Evolutionary conservation across 2,888 invertebrate species (phyloP).

Genomic region (Resseliella maxima): DNA sequence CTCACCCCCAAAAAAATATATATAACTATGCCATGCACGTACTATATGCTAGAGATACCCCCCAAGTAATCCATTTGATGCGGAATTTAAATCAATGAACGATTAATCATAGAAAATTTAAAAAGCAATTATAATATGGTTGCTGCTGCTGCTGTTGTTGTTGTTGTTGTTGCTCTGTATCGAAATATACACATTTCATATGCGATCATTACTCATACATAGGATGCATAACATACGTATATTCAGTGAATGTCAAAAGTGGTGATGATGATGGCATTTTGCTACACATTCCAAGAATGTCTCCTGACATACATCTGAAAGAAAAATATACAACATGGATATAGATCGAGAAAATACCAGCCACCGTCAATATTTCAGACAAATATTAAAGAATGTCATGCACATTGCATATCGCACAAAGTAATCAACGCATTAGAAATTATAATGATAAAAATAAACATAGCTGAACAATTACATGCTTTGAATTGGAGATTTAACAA

Average conservation of each 20-base stretch:
- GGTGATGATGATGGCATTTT: not conserved
- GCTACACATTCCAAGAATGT: not conserved
- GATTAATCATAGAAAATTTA: conserved; percentile 33
- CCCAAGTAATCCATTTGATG: not conserved
- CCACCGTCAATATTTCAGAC: no score
- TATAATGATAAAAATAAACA: not conserved
- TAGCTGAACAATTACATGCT: no score
- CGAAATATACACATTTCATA: not conserved
- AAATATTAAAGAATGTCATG: not conserved
- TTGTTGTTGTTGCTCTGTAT: not conserved
- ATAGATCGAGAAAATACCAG: no score
- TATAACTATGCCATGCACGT: not conserved
- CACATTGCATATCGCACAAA: not conserved
- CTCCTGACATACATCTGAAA: no score
- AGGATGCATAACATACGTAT: not conserved
- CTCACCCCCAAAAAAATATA: no score
- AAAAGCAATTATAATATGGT: no score
- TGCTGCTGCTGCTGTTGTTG: no score
- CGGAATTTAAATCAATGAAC: not conserved
- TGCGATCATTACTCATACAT: not conserved
- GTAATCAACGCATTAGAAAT: not conserved
- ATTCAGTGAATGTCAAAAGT: not conserved
- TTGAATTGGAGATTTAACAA: not conserved
- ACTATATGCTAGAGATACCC: not conserved
- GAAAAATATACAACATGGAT: no score